Evolutionary conservation across 2,888 invertebrate genomes (phyloP).

Genomic region (Tetranychus truncatus): DNA sequence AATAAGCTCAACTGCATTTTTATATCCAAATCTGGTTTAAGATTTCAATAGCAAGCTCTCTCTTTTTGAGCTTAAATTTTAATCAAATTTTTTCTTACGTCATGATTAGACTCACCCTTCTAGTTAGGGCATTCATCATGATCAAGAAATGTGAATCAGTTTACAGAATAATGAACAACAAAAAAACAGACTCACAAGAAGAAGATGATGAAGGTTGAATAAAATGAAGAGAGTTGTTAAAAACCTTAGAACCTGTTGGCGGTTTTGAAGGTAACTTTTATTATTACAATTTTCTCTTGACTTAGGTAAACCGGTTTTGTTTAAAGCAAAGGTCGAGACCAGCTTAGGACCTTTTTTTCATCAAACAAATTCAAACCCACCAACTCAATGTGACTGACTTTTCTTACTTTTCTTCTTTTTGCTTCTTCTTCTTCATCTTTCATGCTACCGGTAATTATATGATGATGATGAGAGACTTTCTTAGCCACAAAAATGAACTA

Average conservation of each 20-base stretch:
- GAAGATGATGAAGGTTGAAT: background rate
- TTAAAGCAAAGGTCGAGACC: background rate
- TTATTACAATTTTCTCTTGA: background rate
- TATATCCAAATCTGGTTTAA: background rate
- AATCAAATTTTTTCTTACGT: background rate
- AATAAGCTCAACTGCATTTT: too few relatives aligned
- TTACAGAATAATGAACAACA: background rate
- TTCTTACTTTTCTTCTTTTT: background rate
- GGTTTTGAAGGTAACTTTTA: background rate
- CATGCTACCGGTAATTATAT: background rate
- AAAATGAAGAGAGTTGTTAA: background rate
- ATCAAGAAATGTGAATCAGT: background rate
- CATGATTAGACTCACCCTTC: background rate
- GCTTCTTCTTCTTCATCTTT: background rate
- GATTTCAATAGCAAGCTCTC: background rate
- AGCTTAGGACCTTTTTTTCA: background rate
- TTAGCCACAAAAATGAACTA: background rate
- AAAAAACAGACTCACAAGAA: background rate
- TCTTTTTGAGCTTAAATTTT: background rate
- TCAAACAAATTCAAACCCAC: background rate
- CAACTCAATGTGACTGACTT: background rate
- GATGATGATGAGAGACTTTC: background rate
- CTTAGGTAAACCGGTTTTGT: background rate
- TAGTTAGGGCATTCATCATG: background rate
- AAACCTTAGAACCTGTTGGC: background rate